Percentiles rank a stretch among this genome's conserved stretches.
Evolutionary conservation across 2,113 vertebrate genomes (phyloP).

Genomic region (Pygoscelis antarcticus): DNA sequence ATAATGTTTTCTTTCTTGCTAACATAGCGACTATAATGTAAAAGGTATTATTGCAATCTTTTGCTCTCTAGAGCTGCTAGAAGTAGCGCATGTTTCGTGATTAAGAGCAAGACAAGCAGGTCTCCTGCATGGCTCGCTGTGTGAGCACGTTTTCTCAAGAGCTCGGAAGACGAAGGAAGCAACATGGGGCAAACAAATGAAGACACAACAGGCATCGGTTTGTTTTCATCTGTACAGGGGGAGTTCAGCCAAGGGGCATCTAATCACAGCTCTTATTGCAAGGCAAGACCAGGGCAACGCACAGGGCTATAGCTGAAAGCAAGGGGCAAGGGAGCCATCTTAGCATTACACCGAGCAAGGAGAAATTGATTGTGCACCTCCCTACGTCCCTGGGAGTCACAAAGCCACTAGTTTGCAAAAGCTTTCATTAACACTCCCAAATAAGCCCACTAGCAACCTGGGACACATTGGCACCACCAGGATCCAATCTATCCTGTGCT

Average conservation of each 20-base stretch:
- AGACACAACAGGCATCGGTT: background rate
- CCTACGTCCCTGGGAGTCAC: background rate
- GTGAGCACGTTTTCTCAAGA: background rate
- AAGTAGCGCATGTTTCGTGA: background rate
- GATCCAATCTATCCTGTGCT: background rate
- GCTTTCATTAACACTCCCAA: background rate
- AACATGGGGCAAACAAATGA: background rate
- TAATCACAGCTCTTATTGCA: background rate
- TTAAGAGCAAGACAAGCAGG: background rate
- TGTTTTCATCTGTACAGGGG: background rate
- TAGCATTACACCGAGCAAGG: accelerated
- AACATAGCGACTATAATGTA: background rate
- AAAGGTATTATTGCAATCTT: background rate
- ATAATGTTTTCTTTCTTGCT: background rate
- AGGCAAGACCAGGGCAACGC: background rate
- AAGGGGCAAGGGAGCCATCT: background rate
- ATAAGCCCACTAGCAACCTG: background rate
- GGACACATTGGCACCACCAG: background rate
- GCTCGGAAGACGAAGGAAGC: background rate
- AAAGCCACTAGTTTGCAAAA: background rate
- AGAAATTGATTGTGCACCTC: background rate
- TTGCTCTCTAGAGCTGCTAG: background rate
- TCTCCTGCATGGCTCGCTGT: background rate
- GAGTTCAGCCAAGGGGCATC: background rate
- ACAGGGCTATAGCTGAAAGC: background rate